These are phyloP conservation scores for Athetis lepigone DNA, from an alignment of 2,888 invertebrate species.

Conservation along the genomic window DNA sequence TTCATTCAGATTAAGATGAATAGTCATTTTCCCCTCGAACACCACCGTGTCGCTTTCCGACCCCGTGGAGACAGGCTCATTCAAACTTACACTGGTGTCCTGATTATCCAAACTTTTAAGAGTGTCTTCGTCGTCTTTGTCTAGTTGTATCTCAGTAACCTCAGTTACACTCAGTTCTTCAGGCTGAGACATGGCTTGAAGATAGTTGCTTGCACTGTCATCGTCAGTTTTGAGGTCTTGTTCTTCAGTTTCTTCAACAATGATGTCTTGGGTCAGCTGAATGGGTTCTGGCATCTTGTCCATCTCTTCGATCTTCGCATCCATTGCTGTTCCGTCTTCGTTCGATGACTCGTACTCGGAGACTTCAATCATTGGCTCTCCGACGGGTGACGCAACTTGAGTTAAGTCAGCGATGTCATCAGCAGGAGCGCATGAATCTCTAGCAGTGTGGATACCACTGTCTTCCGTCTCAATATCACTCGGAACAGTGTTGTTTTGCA, in stretches of 20 bases:
- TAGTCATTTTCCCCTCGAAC: slow-evolving; percentile 90
- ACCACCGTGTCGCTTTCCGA: slow-evolving; percentile 89
- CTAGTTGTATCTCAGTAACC: slow-evolving; percentile 87
- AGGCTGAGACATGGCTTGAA: slow-evolving; percentile 85
- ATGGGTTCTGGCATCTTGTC: slow-evolving; percentile 71
- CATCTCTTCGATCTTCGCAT: slow-evolving; percentile 78
- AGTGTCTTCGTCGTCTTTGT: slow-evolving; percentile 89
- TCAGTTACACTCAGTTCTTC: slow-evolving; percentile 86
- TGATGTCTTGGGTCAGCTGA: slow-evolving; percentile 78
- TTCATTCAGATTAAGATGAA: slow-evolving; percentile 89
- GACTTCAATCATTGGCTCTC: slow-evolving; percentile 83
- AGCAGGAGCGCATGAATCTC: slow-evolving; percentile 94
- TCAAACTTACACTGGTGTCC: slow-evolving; percentile 90
- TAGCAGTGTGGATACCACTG: slow-evolving; percentile 94
- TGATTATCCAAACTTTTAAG: slow-evolving; percentile 89
- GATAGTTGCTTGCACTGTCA: slow-evolving; percentile 86
- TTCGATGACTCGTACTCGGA: slow-evolving; percentile 88
- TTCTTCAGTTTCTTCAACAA: slow-evolving; percentile 86
- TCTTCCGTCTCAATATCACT: slow-evolving; percentile 94
- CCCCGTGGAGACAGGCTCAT: slow-evolving; percentile 85
- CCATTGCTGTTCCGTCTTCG: slow-evolving; percentile 79
- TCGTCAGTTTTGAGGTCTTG: slow-evolving; percentile 83
- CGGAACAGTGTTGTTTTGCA: slow-evolving; percentile 90
- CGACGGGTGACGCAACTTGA: slow-evolving; percentile 86
- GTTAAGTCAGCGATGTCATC: slow-evolving; percentile 93